A percentile compares a stretch with the other conserved stretches of the same genome.
Conservation (phyloP, 2,113 vertebrate genomes). For the Pseudorhombus dupliciocellatus region DNA sequence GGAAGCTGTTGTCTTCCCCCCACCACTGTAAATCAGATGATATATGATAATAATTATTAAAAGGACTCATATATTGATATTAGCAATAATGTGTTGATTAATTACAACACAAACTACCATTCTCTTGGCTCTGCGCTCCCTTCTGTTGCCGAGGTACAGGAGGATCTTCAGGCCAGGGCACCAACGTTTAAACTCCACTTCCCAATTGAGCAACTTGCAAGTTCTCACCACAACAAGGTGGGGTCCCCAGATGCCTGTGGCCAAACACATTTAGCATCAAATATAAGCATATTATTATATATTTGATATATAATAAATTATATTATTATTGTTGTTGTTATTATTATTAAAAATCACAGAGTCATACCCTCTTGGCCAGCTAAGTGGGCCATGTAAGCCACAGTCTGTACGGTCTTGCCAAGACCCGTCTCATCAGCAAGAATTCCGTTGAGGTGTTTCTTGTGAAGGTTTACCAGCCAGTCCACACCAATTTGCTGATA, state of each 20-base stretch:
- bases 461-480: conserved; percentile 88
- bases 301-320: background rate
- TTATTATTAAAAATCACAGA: background rate
- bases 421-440: conserved; percentile 90
- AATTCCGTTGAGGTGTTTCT: conserved; percentile 91
- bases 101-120: conserved; percentile 75
- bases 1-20: conserved; percentile 88
- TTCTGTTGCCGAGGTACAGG: conserved; percentile 88
- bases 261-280: background rate
- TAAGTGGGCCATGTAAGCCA: conserved; percentile 91
- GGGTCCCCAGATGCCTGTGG: conserved; percentile 90
- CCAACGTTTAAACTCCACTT: conserved; percentile 93
- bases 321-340: no score
- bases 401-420: conserved; percentile 92
- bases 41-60: background rate
- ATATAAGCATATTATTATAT: background rate
- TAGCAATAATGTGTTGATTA: background rate
- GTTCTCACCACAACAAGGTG: conserved; percentile 91
- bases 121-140: conserved; percentile 87
- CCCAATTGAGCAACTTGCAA: conserved; percentile 90
- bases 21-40: conserved; percentile 80
- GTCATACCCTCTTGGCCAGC: conserved; percentile 88
- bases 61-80: background rate
- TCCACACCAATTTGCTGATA: conserved; percentile 93
- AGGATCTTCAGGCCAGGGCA: conserved; percentile 91